phyloP scores from a whole-genome alignment of 2,888 invertebrate genomes.

The Phaonia tiefii region DNA sequence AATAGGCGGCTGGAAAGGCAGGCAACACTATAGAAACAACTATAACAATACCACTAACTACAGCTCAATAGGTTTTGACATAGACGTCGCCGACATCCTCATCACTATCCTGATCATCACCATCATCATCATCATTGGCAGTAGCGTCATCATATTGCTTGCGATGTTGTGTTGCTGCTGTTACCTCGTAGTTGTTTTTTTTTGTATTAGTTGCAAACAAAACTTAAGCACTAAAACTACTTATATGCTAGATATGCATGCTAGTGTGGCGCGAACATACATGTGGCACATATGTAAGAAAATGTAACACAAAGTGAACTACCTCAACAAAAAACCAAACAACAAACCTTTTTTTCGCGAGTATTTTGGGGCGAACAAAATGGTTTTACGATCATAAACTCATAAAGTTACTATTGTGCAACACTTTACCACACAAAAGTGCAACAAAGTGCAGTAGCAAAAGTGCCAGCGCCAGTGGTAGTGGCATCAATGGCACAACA shows the following conservation, averaged over 20 bases:
- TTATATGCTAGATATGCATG: slow-evolving; percentile 27
- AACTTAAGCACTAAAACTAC: slow-evolving; percentile 52
- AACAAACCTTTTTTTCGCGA: slow-evolving; percentile 68
- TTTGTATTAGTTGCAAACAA: slow-evolving; percentile 52
- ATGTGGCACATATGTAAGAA: neutral
- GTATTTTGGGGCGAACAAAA: slow-evolving; percentile 65
- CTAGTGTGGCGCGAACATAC: neutral
- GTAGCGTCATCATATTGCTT: slow-evolving; percentile 11
- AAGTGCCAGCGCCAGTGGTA: slow-evolving; percentile 48
- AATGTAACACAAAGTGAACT: slow-evolving; percentile 7
- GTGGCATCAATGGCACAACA: slow-evolving; percentile 44
- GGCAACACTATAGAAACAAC: slow-evolving; percentile 10
- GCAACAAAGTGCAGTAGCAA: slow-evolving; percentile 72
- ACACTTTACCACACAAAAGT: slow-evolving; percentile 74
- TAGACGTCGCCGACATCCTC: slow-evolving; percentile 44
- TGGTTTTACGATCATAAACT: slow-evolving; percentile 78
- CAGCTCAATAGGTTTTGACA: slow-evolving; percentile 72
- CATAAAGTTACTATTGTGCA: slow-evolving; percentile 74
- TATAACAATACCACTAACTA: slow-evolving; percentile 25
- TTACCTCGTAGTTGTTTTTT: slow-evolving; percentile 37
- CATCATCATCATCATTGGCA: slow-evolving; percentile 52
- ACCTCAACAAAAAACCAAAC: slow-evolving; percentile 14
- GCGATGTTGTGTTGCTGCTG: slow-evolving; percentile 9
- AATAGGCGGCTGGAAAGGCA: neutral
- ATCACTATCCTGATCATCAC: slow-evolving; percentile 29